Base-by-base conservation (phyloP, 2,113 vertebrate species). In the Pseudois nayaur region DNA sequence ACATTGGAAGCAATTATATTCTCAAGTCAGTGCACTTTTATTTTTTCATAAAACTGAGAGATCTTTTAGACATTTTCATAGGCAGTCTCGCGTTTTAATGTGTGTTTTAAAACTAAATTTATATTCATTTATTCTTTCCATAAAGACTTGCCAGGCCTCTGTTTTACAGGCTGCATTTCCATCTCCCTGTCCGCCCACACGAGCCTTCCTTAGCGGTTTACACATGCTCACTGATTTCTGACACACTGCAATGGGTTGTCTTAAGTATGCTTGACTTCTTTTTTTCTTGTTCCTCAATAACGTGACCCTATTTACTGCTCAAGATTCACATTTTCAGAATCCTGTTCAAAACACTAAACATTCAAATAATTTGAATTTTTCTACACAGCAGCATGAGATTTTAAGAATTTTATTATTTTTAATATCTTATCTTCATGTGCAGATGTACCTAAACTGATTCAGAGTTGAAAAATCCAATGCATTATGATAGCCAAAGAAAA, bases 81-180 rank as follows among this genome's bases (percentile, higher is more conserved):
- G 79, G n/a, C 36, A 87, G 54, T 36, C 86, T 74, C 6, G 7
- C n/a, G 81, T 96, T 83, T 90, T 74, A 93, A 55, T 90, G 8
- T 40, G 7, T 54, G 81, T 96, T 85, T 23, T 33, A 89, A 96
- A 87, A 93, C 33, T 82, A 92, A 84, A 92, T 95, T 94, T 91
- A 87, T 87, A 94, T 83, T 96, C 78, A 91, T 86, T 93, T 97
- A 94, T 93, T 96, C 79, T 89, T 97, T 92, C 96, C 36, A 92
- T 81, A 76, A 97, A 94, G 97, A 31, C 48, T 25, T 85, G n/a
- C 62, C 87, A 97, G 36, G 67, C 36, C 95, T 78, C 36, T 97
- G 86, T 87, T 89, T 85, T 85, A 71, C 16, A 43, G 31, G n/a
- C 71, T 16, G 48, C 43, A 57, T 87, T 93, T 19, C 85, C 87